These are phyloP conservation scores for Tyrannus savana DNA, from an alignment of 2,113 vertebrate species.

Conservation along the genomic window DNA sequence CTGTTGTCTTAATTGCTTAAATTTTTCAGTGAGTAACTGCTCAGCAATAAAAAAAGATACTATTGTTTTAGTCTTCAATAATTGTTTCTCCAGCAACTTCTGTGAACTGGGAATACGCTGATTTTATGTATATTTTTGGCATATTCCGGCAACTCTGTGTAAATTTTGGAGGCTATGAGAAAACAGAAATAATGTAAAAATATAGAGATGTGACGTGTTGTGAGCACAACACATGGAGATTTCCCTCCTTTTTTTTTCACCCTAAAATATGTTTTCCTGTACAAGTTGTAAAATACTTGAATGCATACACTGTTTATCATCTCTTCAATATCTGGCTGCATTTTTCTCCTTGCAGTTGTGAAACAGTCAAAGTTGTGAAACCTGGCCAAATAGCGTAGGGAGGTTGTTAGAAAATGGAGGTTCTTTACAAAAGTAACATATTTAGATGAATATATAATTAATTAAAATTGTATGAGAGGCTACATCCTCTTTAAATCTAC, in stretches of 20 bases:
- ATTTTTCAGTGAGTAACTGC: background rate
- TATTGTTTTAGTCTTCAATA: background rate
- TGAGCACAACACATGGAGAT: background rate
- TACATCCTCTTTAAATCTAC: conserved; percentile 28
- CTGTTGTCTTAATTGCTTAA: background rate
- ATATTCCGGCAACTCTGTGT: background rate
- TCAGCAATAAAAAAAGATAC: background rate
- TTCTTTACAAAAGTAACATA: conserved; percentile 54
- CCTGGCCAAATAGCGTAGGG: background rate
- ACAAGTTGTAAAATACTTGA: background rate
- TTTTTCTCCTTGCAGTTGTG: conserved; percentile 4
- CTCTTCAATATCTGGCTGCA: background rate
- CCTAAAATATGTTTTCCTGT: background rate
- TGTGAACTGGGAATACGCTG: background rate
- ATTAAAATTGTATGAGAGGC: conserved; percentile 57
- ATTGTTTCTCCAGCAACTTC: background rate
- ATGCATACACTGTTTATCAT: background rate
- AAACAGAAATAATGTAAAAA: background rate
- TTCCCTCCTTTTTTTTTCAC: accelerated
- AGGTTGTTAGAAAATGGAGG: background rate
- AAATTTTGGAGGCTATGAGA: background rate
- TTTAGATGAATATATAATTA: conserved; percentile 65
- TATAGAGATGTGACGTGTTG: background rate
- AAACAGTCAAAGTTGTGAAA: background rate
- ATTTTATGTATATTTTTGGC: background rate